Percentiles rank a stretch among this genome's conserved stretches.
Conservation (phyloP, 2,888 invertebrate species). For the Neoitamus cyanurus region DNA sequence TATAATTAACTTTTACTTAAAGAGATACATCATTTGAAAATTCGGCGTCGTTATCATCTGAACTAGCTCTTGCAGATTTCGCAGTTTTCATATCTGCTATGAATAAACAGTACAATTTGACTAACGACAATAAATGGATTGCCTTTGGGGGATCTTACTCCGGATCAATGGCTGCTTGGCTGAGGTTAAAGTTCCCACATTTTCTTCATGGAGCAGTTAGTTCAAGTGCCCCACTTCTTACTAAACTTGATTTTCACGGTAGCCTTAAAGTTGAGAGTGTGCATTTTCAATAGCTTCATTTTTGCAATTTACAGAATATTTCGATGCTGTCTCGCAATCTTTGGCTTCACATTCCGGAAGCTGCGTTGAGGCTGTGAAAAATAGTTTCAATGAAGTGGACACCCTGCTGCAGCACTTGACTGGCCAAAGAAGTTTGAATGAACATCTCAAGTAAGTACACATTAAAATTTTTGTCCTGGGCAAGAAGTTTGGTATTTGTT, state of each 20-base stretch:
- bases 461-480: no score
- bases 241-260: constrained; percentile 87
- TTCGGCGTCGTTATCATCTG: constrained; percentile 82
- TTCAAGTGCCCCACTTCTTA: constrained; percentile 88
- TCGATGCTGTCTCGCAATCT: constrained; percentile 81
- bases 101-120: constrained; percentile 73
- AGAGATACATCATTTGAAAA: constrained; percentile 87
- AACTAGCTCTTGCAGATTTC: constrained; percentile 87
- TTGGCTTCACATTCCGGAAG: constrained; percentile 75
- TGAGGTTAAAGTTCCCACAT: constrained; percentile 88
- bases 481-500: no score
- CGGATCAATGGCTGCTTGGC: constrained; percentile 93
- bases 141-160: constrained; percentile 96
- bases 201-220: constrained; percentile 87
- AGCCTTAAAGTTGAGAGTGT: no score
- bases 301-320: constrained; percentile 76
- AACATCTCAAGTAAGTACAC: constrained; percentile 75
- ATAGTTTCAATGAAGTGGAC: constrained; percentile 75
- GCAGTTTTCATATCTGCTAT: constrained; percentile 83
- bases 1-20: constrained; percentile 58
- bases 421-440: constrained; percentile 73
- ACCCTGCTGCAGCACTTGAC: no score
- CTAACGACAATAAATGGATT: constrained; percentile 79
- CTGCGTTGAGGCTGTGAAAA: constrained; percentile 75
- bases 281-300: no score